Percentiles rank a stretch among this genome's conserved stretches.
phyloP scores from a whole-genome alignment of 64 coral and sea anemone genomes.

The Porites australiensis region DNA sequence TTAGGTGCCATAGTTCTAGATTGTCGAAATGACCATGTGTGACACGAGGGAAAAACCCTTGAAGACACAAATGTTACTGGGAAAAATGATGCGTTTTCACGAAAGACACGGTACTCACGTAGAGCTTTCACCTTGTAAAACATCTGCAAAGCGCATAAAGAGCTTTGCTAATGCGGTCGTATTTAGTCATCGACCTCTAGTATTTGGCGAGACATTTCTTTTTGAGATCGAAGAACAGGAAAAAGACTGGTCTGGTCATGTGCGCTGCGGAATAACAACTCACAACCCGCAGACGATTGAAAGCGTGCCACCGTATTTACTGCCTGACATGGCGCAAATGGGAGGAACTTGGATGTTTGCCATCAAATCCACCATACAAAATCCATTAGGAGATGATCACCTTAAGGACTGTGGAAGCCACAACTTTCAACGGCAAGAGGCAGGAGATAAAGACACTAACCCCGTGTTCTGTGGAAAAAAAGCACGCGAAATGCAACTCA shows the following conservation, averaged over 20 bases:
- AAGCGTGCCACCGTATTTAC: slow-evolving; percentile 77
- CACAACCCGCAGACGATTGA: slow-evolving; percentile 77
- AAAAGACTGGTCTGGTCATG: slow-evolving; percentile 90
- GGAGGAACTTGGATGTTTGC: slow-evolving; percentile 91
- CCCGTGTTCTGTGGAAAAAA: slow-evolving; percentile 80
- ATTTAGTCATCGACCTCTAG: slow-evolving; percentile 79
- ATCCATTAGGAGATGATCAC: slow-evolving; percentile 92
- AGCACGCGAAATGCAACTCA: slow-evolving; percentile 41
- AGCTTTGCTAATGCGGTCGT: slow-evolving; percentile 96
- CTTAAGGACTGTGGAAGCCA: slow-evolving; percentile 77
- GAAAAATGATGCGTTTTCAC: slow-evolving; percentile 89
- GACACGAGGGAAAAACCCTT: not conserved
- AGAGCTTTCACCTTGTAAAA: slow-evolving; percentile 67
- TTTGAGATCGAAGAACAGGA: slow-evolving; percentile 95
- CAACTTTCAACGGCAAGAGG: slow-evolving; percentile 77
- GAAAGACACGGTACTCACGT: slow-evolving; percentile 84
- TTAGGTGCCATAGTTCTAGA: not conserved
- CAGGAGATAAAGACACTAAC: slow-evolving; percentile 83
- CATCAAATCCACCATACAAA: slow-evolving; percentile 80
- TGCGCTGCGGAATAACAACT: slow-evolving; percentile 86
- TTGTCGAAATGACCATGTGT: not conserved
- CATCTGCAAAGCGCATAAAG: slow-evolving; percentile 74
- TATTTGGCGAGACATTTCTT: slow-evolving; percentile 83
- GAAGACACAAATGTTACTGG: not conserved
- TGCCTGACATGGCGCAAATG: slow-evolving; percentile 90